Evolutionary conservation across 2,113 vertebrate species (phyloP), one percentile per base, ranked within the genome.

Genomic region (Aleadryas rufinucha): DNA sequence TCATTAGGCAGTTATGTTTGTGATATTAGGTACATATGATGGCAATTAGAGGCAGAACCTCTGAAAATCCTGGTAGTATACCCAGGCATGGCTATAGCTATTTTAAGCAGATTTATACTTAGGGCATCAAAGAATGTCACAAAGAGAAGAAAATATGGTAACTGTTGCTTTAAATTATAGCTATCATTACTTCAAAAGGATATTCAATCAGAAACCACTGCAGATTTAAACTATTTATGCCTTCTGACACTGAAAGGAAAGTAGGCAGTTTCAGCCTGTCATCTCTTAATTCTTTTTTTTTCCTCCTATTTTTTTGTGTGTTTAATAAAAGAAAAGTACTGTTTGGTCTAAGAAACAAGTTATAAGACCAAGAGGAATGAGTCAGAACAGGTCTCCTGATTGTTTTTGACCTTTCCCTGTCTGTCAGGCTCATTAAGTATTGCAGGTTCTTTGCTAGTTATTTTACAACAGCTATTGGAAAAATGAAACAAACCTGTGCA

Each of bases 161-260:
- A 98, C 98, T 98, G 98, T 98, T 98, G 97, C 97, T 98, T 98
- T 98, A 98, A 98, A 98, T 98, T 98, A 98, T 97, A 97, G 98
- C 98, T 98, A 98, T 98, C 97, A 97, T 98, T 98, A 98, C 98
- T 98, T 98, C 98, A 98, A 98, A 98, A 98, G 97, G 97, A 95
- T 96, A 98, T 97, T 98, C 97, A 98, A 98, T 98, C 97, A 98
- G 96, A 98, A 98, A 96, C 96, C 97, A 98, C 97, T 90, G 96
- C 97, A 97, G 93, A 97, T 94, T 95, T 97, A 96, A 97, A 97
- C 96, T 97, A 98, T 98, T 98, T 97, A 97, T 97, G 93, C 97
- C 97, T 98, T 93, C 96, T 98, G 97, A 98, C 97, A 98, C 96
- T 96, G 97, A 97, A 97, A 98, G 97, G 96, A 97, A 96, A 97